phyloP scores from a whole-genome alignment of 2,888 invertebrate species.

The Scelioninae gen. 1 region DNA sequence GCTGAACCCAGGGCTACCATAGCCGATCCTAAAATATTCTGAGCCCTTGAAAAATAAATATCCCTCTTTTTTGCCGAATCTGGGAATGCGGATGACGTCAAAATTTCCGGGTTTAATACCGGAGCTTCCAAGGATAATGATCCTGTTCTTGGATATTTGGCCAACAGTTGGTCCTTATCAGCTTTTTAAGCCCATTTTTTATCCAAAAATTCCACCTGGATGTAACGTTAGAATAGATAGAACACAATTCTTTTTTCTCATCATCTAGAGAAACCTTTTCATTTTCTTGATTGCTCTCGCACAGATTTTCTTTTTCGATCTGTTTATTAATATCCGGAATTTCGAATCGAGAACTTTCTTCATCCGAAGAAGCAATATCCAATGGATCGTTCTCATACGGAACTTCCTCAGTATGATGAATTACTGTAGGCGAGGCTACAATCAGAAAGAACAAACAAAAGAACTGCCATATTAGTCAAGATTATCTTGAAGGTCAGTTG shows the following conservation, averaged over 20 bases:
- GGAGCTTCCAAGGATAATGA: conserved; percentile 11
- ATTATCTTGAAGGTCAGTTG: too few relatives aligned
- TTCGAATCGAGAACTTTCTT: background rate
- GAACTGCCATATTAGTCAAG: too few relatives aligned
- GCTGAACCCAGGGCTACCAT: conserved; percentile 46
- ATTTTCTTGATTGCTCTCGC: background rate
- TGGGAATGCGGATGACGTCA: conserved; percentile 7
- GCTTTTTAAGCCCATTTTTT: conserved; percentile 23
- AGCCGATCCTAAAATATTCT: conserved; percentile 36
- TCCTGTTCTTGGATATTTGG: conserved; percentile 2
- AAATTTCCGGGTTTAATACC: conserved; percentile 47
- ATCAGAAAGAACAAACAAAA: too few relatives aligned
- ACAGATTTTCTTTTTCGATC: too few relatives aligned
- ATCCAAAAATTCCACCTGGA: conserved; percentile 20
- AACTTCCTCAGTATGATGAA: too few relatives aligned
- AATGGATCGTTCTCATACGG: too few relatives aligned
- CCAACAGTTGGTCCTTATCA: conserved; percentile 2
- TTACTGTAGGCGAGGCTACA: too few relatives aligned
- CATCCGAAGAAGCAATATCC: too few relatives aligned
- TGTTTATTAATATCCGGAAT: background rate
- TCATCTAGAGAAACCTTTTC: background rate
- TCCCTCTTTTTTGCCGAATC: conserved; percentile 55
- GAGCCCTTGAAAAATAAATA: conserved; percentile 42
- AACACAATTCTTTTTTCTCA: background rate
- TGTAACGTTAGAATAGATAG: background rate